Evolutionary conservation across 2,888 invertebrate species (phyloP).

Genomic region (Chorisops tibialis): DNA sequence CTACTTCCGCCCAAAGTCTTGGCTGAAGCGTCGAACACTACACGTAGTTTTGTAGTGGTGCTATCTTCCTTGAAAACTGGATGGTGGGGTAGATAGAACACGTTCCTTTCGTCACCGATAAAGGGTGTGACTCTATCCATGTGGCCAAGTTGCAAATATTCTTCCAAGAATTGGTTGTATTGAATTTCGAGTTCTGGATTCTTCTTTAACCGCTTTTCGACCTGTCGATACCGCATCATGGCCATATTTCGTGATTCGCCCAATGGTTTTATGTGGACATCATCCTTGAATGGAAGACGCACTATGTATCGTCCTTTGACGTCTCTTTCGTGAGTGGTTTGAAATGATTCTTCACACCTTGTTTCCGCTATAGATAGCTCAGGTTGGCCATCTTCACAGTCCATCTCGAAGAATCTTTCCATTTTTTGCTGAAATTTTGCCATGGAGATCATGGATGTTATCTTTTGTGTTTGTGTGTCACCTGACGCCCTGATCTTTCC

Average conservation of each 20-base stretch:
- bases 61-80: constrained; percentile 28
- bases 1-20: constrained; percentile 3
- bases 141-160: constrained; percentile 9
- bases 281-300: constrained; percentile 2
- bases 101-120: background rate
- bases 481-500: background rate
- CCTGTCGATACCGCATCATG: background rate
- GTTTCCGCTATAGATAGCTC: background rate
- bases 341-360: background rate
- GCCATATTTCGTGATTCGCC: background rate
- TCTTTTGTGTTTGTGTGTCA: background rate
- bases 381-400: background rate
- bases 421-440: background rate
- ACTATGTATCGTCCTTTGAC: background rate
- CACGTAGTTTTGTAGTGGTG: constrained; percentile 16
- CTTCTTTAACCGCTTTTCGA: background rate
- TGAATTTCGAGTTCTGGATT: background rate
- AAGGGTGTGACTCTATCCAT: background rate
- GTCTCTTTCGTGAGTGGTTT: background rate
- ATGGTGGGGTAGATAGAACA: constrained; percentile 35
- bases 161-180: constrained; percentile 11
- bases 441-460: too few species aligned
- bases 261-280: background rate
- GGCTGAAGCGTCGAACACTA: constrained; percentile 24
- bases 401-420: background rate